Evolutionary conservation across 2,113 vertebrate genomes (phyloP).

Genomic region (Antechinus flavipes): DNA sequence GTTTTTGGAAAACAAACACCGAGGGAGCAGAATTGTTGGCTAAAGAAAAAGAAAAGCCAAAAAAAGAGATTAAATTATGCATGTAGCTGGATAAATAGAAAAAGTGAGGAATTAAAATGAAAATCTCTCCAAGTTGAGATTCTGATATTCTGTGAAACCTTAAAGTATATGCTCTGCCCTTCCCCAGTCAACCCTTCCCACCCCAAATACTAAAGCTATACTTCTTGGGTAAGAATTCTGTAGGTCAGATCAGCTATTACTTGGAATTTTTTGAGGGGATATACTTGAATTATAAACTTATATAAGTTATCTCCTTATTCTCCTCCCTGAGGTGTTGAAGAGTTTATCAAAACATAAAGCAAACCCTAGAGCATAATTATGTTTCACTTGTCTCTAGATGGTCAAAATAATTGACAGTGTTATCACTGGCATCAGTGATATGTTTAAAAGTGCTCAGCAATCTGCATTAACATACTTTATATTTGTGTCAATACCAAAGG

Average conservation of each 20-base stretch:
- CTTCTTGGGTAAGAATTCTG: conserved; percentile 52
- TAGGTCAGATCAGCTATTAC: conserved; percentile 18
- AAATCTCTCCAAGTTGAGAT: conserved; percentile 53
- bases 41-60: neutral
- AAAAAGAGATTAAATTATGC: conserved; percentile 49
- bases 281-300: neutral
- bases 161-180: conserved; percentile 29
- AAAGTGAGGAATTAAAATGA: conserved; percentile 33
- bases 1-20: conserved; percentile 45
- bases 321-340: conserved; percentile 22
- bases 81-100: conserved; percentile 14
- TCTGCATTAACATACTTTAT: neutral
- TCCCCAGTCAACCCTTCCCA: neutral
- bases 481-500: neutral
- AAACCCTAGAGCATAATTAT: neutral
- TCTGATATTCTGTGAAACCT: conserved; percentile 46
- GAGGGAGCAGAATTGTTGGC: conserved; percentile 23
- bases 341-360: conserved; percentile 52
- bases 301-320: neutral
- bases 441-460: neutral
- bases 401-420: conserved; percentile 2
- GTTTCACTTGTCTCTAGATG: neutral
- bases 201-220: conserved; percentile 27
- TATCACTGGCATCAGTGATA: neutral
- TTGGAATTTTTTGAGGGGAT: neutral